phyloP scores from a whole-genome alignment of 2,113 vertebrate species.

The Zingel zingel region DNA sequence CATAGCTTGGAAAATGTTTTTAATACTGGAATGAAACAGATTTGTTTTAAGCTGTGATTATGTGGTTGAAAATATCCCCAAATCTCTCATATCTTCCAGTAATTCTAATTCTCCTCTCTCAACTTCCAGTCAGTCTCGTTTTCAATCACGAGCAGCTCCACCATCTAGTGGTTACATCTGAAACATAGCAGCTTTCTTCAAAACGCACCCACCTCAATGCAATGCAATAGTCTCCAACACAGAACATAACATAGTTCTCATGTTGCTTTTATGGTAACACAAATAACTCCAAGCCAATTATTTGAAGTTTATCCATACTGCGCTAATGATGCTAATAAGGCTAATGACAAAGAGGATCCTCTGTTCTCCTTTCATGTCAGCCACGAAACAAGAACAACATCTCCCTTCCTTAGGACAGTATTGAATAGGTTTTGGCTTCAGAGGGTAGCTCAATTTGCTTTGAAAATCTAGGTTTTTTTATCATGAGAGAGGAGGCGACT shows the following conservation, averaged over 20 bases:
- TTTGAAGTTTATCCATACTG: slow-evolving; percentile 75
- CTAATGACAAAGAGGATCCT: slow-evolving; percentile 72
- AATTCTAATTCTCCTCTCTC: neutral
- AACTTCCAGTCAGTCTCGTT: neutral
- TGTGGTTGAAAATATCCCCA: slow-evolving; percentile 10
- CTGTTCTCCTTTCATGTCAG: slow-evolving; percentile 73
- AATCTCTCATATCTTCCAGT: slow-evolving; percentile 15
- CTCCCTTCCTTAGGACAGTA: slow-evolving; percentile 72
- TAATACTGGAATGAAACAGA: slow-evolving; percentile 3
- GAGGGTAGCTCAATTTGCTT: slow-evolving; percentile 64
- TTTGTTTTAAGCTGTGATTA: slow-evolving; percentile 19
- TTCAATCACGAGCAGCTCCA: slow-evolving; percentile 49
- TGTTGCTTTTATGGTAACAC: slow-evolving; percentile 57
- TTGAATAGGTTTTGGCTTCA: slow-evolving; percentile 72
- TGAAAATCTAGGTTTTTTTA: slow-evolving; percentile 65
- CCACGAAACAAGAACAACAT: slow-evolving; percentile 64
- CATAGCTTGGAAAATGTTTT: neutral
- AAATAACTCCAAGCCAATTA: slow-evolving; percentile 76
- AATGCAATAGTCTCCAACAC: slow-evolving; percentile 30
- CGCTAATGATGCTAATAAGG: slow-evolving; percentile 78
- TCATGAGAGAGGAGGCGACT: slow-evolving; percentile 67
- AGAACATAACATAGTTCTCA: slow-evolving; percentile 44
- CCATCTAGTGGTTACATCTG: slow-evolving; percentile 76
- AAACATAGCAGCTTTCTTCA: slow-evolving; percentile 20
- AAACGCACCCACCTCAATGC: slow-evolving; percentile 1